Conservation (phyloP, 2,113 vertebrate species). For the Erinaceus europaeus region DNA sequence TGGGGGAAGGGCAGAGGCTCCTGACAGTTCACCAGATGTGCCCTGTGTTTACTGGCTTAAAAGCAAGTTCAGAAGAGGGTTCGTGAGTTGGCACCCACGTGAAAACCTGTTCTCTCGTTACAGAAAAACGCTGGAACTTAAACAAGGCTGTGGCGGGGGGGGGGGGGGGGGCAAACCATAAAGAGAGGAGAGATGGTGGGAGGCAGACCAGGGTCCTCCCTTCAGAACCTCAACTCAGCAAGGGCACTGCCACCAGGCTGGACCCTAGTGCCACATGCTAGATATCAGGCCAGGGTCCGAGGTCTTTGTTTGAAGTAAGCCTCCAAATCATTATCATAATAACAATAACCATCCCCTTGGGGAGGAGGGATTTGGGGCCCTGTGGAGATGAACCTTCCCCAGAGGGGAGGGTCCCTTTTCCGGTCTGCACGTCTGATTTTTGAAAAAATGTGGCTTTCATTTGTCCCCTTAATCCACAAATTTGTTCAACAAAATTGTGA, state of each 20-base stretch:
- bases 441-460: constrained; percentile 70
- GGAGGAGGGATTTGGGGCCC: background rate
- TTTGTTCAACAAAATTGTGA: constrained; percentile 71
- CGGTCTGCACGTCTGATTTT: constrained; percentile 46
- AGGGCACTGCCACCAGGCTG: too few relatives aligned
- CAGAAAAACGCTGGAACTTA: background rate
- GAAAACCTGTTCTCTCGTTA: background rate
- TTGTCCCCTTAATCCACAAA: constrained; percentile 70
- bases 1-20: background rate
- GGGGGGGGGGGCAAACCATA: background rate
- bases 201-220: background rate
- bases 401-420: constrained; percentile 21
- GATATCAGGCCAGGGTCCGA: background rate
- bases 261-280: background rate
- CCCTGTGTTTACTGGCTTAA: background rate
- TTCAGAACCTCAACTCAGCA: background rate
- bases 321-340: too few relatives aligned
- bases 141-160: background rate
- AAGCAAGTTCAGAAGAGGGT: background rate
- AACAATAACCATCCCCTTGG: background rate
- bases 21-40: constrained; percentile 2
- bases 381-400: background rate
- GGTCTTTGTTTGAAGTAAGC: background rate
- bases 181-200: background rate
- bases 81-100: background rate